Evolutionary conservation across 2,797 vertebrate genomes (phyloP).

Genomic region (Hippopotamyrus pictus): DNA sequence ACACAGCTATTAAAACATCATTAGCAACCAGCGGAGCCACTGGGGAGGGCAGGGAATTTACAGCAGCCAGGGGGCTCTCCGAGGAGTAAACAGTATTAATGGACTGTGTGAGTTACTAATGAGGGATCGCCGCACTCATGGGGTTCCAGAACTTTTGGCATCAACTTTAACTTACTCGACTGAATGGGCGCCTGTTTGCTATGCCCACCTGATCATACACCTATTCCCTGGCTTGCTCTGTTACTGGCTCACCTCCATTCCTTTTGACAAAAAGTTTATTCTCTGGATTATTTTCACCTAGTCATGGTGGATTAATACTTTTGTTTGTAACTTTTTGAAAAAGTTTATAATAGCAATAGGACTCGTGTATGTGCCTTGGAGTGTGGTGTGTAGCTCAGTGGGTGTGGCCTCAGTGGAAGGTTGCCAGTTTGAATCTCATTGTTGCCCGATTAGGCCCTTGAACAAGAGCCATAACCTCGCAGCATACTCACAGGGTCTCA

Average conservation of each 20-base stretch:
- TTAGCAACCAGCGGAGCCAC: not conserved
- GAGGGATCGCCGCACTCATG: not conserved
- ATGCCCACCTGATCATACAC: not conserved
- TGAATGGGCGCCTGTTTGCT: not conserved
- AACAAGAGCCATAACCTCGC: not conserved
- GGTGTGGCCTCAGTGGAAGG: not conserved
- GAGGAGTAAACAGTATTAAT: conserved; percentile 16
- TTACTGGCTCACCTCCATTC: not conserved
- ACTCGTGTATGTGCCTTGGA: not conserved
- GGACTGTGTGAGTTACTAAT: conserved; percentile 9
- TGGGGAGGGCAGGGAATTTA: not conserved
- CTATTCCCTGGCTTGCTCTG: not conserved
- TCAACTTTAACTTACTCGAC: not conserved
- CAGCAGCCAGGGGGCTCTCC: not conserved
- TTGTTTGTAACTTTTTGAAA: not conserved
- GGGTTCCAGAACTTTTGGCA: not conserved
- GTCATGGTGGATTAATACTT: not conserved
- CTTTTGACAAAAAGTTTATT: not conserved
- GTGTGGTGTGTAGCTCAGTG: not conserved
- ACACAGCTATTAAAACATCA: conserved; percentile 21
- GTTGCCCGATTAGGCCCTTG: not conserved
- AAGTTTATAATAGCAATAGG: not conserved
- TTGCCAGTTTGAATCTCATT: not conserved
- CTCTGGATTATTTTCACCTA: not conserved
- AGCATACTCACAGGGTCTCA: not conserved